Conservation (phyloP, 2,888 invertebrate species). For the Ctena decussata region DNA sequence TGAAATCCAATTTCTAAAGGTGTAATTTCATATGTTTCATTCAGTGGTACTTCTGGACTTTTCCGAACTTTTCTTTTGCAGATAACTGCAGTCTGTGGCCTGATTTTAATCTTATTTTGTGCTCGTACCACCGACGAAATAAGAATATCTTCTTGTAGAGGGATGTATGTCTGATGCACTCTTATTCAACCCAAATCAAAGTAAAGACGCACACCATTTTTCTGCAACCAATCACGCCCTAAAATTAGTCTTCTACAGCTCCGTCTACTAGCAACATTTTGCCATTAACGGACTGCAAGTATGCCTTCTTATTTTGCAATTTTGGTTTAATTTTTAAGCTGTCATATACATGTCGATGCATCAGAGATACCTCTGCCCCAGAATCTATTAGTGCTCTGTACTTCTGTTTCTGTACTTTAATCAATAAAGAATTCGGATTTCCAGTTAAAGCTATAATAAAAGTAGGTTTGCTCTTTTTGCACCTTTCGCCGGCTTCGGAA, state of each 20-base stretch:
- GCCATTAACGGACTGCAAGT: background rate
- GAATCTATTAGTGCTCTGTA: constrained; percentile 35
- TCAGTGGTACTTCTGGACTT: background rate
- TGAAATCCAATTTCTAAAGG: constrained; percentile 4
- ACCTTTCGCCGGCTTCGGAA: background rate
- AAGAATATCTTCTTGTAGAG: constrained; percentile 38
- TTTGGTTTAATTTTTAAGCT: constrained; percentile 6
- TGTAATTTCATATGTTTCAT: background rate
- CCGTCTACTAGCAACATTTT: constrained; percentile 27
- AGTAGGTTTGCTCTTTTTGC: background rate
- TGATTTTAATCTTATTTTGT: background rate
- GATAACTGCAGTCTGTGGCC: constrained; percentile 18
- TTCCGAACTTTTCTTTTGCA: background rate
- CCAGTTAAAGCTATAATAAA: background rate
- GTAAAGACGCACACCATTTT: constrained; percentile 37
- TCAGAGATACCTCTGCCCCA: constrained; percentile 36
- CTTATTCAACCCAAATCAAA: constrained; percentile 37
- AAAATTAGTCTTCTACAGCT: constrained; percentile 28
- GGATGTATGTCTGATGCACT: constrained; percentile 21
- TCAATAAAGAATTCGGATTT: constrained; percentile 16
- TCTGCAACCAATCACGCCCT: constrained; percentile 29
- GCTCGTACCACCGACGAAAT: constrained; percentile 20
- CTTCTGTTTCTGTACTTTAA: constrained; percentile 29
- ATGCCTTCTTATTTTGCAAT: constrained; percentile 14
- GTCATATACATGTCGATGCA: constrained; percentile 16